phyloP scores from a whole-genome alignment of 2,113 vertebrate species.

The Barnardius zonarius region DNA sequence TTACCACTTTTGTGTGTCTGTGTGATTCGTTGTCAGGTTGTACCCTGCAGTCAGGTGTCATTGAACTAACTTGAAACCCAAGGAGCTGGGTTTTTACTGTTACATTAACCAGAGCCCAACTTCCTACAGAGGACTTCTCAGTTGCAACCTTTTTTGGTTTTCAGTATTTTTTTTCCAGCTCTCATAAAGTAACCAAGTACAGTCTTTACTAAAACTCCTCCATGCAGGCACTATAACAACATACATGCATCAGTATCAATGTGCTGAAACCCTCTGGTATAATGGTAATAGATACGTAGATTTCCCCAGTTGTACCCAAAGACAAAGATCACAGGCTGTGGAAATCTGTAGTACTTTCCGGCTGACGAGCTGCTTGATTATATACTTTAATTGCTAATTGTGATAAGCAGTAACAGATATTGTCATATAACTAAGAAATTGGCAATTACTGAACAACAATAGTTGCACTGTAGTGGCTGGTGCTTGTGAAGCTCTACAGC shows the following conservation, averaged over 20 bases:
- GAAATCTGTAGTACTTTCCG: neutral
- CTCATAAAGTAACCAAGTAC: neutral
- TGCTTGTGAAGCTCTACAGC: neutral
- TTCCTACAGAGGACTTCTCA: neutral
- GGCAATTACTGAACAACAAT: neutral
- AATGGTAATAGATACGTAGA: neutral
- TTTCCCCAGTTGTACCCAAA: neutral
- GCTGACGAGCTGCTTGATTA: neutral
- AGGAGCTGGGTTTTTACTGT: neutral
- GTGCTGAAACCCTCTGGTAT: neutral
- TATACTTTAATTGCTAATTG: neutral
- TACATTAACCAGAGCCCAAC: neutral
- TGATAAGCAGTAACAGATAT: neutral
- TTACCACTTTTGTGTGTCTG: neutral
- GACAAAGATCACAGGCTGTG: neutral
- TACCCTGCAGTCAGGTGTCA: neutral
- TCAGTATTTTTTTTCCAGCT: neutral
- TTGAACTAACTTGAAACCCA: neutral
- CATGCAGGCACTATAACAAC: neutral
- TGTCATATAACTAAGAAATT: accelerated
- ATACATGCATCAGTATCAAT: neutral
- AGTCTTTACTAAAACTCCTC: neutral
- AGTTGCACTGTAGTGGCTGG: neutral
- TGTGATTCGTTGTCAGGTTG: neutral
- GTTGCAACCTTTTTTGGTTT: neutral